Evolutionary conservation across 2,113 vertebrate genomes (phyloP), one percentile per base, ranked within the genome.

Genomic region (Syngnathus typhle): DNA sequence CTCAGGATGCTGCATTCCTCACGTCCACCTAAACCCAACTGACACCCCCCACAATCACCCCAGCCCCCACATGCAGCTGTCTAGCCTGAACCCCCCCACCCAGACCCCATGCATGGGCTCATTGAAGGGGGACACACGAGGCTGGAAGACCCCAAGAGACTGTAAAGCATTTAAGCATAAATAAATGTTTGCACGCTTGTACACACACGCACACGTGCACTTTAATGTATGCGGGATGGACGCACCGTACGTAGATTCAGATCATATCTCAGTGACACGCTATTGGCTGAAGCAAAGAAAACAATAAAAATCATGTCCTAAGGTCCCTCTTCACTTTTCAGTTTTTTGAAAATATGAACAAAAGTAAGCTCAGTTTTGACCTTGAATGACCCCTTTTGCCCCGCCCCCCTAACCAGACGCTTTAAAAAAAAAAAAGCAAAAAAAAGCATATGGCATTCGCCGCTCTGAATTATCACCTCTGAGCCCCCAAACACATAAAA

Each of bases 91-190:
- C 82, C 43, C 74, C 78, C 27, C 75, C 70, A 46, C 67, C 51
- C 51, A 37, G 51, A 67, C 69, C 73, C 69, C 62, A 54, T 72
- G 56, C 74, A 68, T 68, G 74, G 75, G 81, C 70, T 85, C 72
- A 80, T 58, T 60, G 67, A 58, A 79, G 79, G 68, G 72, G 79
- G 74, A 71, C 76, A 71, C 72, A 80, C 71, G 64, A 2, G 55
- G 27, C 21, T 43, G 43, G 38, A 68, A 85, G 52, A 75, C 70
- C 79, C 81, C 80, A 52, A 46, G 80, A 85, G 83, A 87, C 81
- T 11, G 15, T 58, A 72, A 80, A 74, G 27, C 73, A 73, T 81
- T 84, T 79, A 80, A 77, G 78, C 87, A 77, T 80, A 80, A 80
- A 81, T 84, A 70, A 79, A 72, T 38, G 43, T 63, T 76, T 70